phyloP scores from a whole-genome alignment of 2,113 vertebrate genomes.

The Ursus arctos region DNA sequence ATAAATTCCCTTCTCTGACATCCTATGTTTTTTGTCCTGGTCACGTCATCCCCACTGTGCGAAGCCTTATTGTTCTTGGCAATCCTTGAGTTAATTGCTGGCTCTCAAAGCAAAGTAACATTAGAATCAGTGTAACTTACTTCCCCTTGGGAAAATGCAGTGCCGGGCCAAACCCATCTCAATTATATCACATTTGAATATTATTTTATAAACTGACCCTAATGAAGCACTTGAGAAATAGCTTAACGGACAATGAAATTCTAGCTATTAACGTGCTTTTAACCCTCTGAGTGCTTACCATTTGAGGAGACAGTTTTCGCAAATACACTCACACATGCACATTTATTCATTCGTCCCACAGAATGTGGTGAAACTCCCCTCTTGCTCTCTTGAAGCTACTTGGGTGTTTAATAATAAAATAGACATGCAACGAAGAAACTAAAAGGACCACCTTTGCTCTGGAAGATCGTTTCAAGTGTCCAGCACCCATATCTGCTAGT shows the following conservation, averaged over 20 bases:
- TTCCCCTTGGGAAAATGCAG: slow-evolving; percentile 2
- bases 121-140: not conserved
- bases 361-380: not conserved
- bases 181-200: slow-evolving; percentile 26
- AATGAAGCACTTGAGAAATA: not conserved
- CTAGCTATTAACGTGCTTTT: not conserved
- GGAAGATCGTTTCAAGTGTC: not conserved
- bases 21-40: not conserved
- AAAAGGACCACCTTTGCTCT: not conserved
- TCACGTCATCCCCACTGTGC: not conserved
- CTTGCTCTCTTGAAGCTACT: not conserved
- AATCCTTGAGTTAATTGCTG: slow-evolving; percentile 61
- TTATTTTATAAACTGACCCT: not conserved
- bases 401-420: not conserved
- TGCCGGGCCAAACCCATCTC: not conserved
- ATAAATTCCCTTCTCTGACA: slow-evolving; percentile 56
- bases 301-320: not conserved
- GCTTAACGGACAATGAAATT: not conserved
- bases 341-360: not conserved
- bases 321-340: not conserved
- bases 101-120: not conserved
- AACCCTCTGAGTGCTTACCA: not conserved
- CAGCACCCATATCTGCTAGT: not conserved
- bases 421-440: not conserved
- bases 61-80: slow-evolving; percentile 7